phyloP scores from a whole-genome alignment of 2,113 vertebrate species.

The Coptodon rendalli region DNA sequence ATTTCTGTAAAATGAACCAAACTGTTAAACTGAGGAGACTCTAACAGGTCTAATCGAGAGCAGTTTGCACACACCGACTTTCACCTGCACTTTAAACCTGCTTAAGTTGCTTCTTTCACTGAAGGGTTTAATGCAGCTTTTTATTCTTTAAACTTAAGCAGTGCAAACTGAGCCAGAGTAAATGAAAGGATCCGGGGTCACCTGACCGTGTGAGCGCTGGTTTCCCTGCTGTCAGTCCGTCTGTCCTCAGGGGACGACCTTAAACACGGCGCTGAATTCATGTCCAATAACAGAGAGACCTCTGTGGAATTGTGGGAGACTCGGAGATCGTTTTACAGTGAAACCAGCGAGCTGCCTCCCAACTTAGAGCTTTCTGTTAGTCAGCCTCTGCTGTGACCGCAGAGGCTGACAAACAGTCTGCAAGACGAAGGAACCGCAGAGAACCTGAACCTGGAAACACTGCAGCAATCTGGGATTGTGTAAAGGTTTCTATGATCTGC shows the following conservation, averaged over 20 bases:
- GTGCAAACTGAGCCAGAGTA: background rate
- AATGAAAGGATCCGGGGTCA: background rate
- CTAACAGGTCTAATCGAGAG: background rate
- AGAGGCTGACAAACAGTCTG: background rate
- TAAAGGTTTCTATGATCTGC: background rate
- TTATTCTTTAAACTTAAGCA: background rate
- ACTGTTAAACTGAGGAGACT: background rate
- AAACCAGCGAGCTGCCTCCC: background rate
- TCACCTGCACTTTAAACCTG: background rate
- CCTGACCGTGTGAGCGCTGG: background rate
- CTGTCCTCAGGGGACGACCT: background rate
- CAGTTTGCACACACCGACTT: background rate
- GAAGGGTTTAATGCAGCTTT: background rate
- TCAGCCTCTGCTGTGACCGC: accelerated
- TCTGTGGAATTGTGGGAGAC: background rate
- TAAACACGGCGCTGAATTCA: background rate
- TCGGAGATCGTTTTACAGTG: conserved; percentile 1
- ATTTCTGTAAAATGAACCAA: background rate
- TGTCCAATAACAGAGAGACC: background rate
- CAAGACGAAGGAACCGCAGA: background rate
- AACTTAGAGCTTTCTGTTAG: background rate
- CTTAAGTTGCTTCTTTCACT: background rate
- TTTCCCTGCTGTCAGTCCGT: background rate
- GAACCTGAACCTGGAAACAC: background rate
- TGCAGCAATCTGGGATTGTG: accelerated